Evolutionary conservation across 2,113 vertebrate species (phyloP).

Genomic region (Microcebus griseorufus): DNA sequence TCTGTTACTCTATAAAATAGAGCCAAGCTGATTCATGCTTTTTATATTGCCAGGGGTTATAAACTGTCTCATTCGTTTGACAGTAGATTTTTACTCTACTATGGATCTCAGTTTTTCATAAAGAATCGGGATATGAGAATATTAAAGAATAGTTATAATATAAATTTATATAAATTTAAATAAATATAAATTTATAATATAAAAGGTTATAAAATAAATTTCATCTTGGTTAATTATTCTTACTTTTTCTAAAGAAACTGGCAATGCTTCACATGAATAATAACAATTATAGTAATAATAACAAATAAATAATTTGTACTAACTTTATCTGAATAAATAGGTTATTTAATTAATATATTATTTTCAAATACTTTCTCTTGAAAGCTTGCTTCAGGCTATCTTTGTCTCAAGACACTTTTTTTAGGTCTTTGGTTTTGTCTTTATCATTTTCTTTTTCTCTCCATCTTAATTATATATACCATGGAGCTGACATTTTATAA

Average conservation of each 20-base stretch:
- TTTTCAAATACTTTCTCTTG: neutral
- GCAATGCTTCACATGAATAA: neutral
- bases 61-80: neutral
- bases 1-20: neutral
- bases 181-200: too few species aligned
- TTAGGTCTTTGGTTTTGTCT: neutral
- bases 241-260: neutral
- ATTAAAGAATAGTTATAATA: neutral
- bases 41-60: neutral
- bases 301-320: neutral
- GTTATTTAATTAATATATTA: too few species aligned
- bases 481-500: neutral
- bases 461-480: neutral
- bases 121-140: neutral
- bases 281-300: neutral
- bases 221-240: neutral
- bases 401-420: neutral
- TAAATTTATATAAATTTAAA: neutral
- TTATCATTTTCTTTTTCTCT: neutral
- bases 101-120: neutral
- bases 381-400: neutral
- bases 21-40: neutral
- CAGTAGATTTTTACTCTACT: neutral
- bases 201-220: neutral
- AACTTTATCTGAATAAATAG: neutral